Evolutionary conservation across 1,140 invertebrate species (phyloP), one percentile per base, ranked within the genome.

Genomic region (Globodera rostochiensis): DNA sequence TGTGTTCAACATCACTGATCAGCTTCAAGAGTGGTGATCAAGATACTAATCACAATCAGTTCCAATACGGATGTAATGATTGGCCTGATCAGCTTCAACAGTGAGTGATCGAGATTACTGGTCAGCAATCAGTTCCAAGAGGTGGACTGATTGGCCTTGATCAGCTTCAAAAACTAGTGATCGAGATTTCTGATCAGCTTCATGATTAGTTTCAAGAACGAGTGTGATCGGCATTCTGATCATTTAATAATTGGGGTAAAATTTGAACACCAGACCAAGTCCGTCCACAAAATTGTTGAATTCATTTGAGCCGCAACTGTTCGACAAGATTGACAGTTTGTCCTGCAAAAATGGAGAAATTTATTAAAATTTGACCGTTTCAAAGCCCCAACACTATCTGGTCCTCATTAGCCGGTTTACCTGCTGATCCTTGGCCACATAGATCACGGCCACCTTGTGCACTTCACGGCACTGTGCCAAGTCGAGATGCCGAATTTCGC

Each of bases 391-490:
- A 36, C 1, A 36, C 2, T 36, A 36, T 0, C 2, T 36, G 36
- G 36, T 36, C 1, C 3, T 36, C 36, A 36, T 36, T 36, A 36
- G 57, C 57, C 91, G 94, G 88, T 97, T 96, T 84, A 98, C 96
- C 91, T 99, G 97, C 90, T 99, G 97, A 0, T 97, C 97, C 25
- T 94, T 93, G 36, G 71, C 87, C 0, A 99, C 96, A 91, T 98
- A 99, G 85, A 99, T 97, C 3, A 99, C 96, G 11, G 97, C 98
- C 88, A 99, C 94, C 91, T 99, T 99, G 90, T 99, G 97, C 0
- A 96, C 98, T 90, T 99, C 97, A 46, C 97, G 93, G 85, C 94
- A 86, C n/a, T 69, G 74, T 19, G 87, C 88, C 45, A 80, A 71
- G 79, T 89, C 88, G 69, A 89, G 75, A 77, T 89, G 88, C 50